Base-by-base conservation (phyloP, 2,113 vertebrate species). In the Nibea albiflora region DNA sequence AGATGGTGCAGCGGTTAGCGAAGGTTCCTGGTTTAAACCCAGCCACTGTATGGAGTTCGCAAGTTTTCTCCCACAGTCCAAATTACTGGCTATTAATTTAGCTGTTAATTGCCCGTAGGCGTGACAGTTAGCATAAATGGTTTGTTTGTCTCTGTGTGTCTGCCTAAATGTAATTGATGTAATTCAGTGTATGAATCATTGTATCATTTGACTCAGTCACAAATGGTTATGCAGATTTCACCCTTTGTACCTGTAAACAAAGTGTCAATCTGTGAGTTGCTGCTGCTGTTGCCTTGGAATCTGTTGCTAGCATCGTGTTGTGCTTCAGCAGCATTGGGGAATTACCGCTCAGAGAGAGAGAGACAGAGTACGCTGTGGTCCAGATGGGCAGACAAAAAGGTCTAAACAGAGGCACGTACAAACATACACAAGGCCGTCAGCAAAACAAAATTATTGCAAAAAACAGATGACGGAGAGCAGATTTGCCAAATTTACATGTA, bases 231-330 rank as follows among this genome's bases (percentile, higher is more conserved):
- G 31, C 20, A 60, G 44, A 22, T 73, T 46, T 79, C 12, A 24
- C 19, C 67, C 11, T 52, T n/a, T 73, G 66, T 56, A 16, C 78
- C 73, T 73, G 88, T 53, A 62, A 87, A 74, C 28, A 77, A 91
- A 90, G 90, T 76, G 90, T 92, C 91, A 92, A 91, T 54, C 47
- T 76, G 42, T 67, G 80, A 75, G 60, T 75, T 71, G 62, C 67
- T 85, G 74, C 78, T 86, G 68, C 84, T 65, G 94, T 95, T 94
- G 90, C 93, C 90, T 69, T 90, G 93, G 95, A 88, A 78, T 89
- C 92, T 39, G 92, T 92, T 91, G 92, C 88, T 82, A 88, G 61
- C 82, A 62, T 77, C 84, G 77, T 53, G 76, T 81, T 78, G 88
- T 67, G 90, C 60, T 84, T 78, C 61, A 61, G 76, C 61, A 61